These are phyloP conservation scores for Sigmodon hispidus DNA, from an alignment of 2,113 vertebrate species.

Conservation along the genomic window DNA sequence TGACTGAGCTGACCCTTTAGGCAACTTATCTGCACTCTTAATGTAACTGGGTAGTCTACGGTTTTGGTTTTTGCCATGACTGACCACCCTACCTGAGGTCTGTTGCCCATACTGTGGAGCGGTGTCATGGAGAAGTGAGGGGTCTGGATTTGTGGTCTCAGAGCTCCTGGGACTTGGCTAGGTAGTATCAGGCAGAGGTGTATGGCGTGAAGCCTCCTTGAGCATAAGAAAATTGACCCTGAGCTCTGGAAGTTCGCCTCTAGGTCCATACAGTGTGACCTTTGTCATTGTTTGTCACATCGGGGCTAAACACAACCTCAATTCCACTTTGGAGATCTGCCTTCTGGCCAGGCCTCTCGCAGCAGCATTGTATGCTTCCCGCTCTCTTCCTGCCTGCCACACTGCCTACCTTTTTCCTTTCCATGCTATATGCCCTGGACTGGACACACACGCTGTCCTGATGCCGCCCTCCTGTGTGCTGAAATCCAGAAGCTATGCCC, in stretches of 20 bases:
- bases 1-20: neutral
- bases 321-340: neutral
- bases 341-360: rapidly evolving
- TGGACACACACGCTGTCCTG: neutral
- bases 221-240: neutral
- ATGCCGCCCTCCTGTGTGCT: neutral
- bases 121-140: neutral
- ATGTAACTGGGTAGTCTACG: neutral
- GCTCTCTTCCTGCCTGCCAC: rapidly evolving
- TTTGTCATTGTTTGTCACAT: too few relatives aligned
- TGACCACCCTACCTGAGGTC: too few relatives aligned
- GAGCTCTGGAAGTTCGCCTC: neutral
- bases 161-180: too few relatives aligned
- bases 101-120: neutral
- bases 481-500: neutral
- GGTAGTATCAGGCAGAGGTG: neutral
- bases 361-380: neutral
- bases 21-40: neutral
- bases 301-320: neutral
- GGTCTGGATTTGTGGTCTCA: neutral
- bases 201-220: neutral
- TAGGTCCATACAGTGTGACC: neutral
- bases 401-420: neutral
- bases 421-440: neutral
- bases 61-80: neutral